phyloP scores from a whole-genome alignment of 2,797 vertebrate species.

The Darevskia nairensis region DNA sequence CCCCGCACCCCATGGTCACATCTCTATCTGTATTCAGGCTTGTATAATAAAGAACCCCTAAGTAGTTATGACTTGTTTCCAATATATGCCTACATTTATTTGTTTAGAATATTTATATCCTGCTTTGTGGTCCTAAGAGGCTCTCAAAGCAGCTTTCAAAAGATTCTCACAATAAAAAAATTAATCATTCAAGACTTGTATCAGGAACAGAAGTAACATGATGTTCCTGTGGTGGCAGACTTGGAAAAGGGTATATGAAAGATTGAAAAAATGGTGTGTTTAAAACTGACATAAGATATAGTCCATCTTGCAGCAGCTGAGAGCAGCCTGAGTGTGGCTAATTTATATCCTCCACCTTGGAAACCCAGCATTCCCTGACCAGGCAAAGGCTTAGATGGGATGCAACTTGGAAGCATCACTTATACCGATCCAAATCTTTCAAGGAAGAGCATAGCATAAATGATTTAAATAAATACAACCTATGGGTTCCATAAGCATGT shows the following conservation, averaged over 20 bases:
- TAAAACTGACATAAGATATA: not conserved
- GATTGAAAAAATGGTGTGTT: not conserved
- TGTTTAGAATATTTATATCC: not conserved
- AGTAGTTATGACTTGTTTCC: not conserved
- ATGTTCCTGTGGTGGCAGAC: too few relatives aligned
- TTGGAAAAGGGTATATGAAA: too few relatives aligned
- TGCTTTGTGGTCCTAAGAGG: too few relatives aligned
- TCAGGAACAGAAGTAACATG: too few relatives aligned
- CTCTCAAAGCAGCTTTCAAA: too few relatives aligned
- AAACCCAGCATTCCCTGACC: not conserved
- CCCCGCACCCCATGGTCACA: fast-evolving
- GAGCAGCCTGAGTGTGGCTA: not conserved
- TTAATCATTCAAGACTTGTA: too few relatives aligned
- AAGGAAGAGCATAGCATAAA: not conserved
- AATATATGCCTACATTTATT: not conserved
- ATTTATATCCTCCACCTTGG: not conserved
- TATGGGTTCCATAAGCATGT: not conserved
- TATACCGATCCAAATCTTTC: not conserved
- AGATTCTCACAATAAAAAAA: too few relatives aligned
- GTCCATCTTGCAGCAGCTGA: not conserved
- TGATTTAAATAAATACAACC: not conserved
- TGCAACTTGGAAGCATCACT: too few relatives aligned
- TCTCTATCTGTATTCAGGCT: not conserved
- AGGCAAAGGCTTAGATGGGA: not conserved
- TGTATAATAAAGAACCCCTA: not conserved